These are phyloP conservation scores for Amphipyra berbera DNA, from an alignment of 2,888 invertebrate species.

Conservation along the genomic window DNA sequence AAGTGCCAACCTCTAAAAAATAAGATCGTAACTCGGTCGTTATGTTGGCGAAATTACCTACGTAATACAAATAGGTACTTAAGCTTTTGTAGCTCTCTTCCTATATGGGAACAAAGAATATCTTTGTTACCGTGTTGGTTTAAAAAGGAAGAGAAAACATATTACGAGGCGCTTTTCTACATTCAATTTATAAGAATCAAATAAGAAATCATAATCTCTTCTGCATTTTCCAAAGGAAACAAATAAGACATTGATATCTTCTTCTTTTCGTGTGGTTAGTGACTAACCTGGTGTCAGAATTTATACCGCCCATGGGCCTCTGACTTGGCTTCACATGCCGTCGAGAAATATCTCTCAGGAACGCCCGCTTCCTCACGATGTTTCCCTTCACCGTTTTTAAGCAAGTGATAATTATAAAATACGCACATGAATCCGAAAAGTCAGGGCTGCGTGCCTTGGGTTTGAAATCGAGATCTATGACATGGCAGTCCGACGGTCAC, in stretches of 20 bases:
- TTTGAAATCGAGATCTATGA: too few species aligned
- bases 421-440: too few species aligned
- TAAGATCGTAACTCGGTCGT: constrained; percentile 44
- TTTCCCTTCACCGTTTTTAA: too few species aligned
- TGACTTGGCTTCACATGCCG: too few species aligned
- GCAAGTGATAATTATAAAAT: too few species aligned
- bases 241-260: background rate
- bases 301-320: too few species aligned
- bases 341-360: too few species aligned
- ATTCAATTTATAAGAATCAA: constrained; percentile 15
- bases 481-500: too few species aligned
- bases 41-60: constrained; percentile 50
- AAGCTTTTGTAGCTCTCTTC: constrained; percentile 38
- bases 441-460: too few species aligned
- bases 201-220: constrained; percentile 6
- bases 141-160: constrained; percentile 19
- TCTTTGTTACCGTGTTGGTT: constrained; percentile 24
- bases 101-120: constrained; percentile 40
- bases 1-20: constrained; percentile 57
- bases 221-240: background rate
- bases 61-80: constrained; percentile 49
- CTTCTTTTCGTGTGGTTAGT: too few species aligned
- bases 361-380: too few species aligned
- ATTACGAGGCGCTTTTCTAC: constrained; percentile 9
- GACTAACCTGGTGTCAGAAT: too few species aligned